These are phyloP conservation scores for Tuta absoluta DNA, from an alignment of 2,888 invertebrate species.

Conservation along the genomic window DNA sequence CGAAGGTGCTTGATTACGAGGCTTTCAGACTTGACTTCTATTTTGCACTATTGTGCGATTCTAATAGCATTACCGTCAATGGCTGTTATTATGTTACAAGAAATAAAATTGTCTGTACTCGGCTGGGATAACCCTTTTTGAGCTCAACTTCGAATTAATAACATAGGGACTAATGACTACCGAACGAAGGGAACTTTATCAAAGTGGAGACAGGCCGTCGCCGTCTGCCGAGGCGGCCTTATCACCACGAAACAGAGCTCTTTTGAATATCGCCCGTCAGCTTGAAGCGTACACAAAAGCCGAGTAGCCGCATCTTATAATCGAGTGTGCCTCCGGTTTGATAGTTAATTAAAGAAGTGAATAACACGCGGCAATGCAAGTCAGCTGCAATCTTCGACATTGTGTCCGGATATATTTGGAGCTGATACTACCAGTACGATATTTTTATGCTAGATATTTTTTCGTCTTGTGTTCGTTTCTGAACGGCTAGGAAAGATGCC, in stretches of 20 bases:
- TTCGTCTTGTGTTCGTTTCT: no score
- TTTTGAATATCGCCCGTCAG: constrained; percentile 25
- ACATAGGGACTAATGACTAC: constrained; percentile 54
- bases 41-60: constrained; percentile 21
- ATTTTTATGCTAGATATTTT: background rate
- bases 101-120: background rate
- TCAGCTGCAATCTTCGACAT: constrained; percentile 72
- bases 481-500: no score
- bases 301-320: constrained; percentile 74
- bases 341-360: constrained; percentile 80
- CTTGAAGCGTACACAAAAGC: constrained; percentile 67
- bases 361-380: constrained; percentile 73
- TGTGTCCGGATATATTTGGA: constrained; percentile 44
- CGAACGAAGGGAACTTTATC: constrained; percentile 64
- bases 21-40: constrained; percentile 28
- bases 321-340: constrained; percentile 75
- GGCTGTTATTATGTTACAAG: background rate
- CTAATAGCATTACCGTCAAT: constrained; percentile 20
- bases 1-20: constrained; percentile 57
- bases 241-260: constrained; percentile 34
- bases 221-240: constrained; percentile 48
- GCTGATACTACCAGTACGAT: constrained; percentile 43
- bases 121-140: constrained; percentile 9
- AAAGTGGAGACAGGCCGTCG: constrained; percentile 74
- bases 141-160: constrained; percentile 43